Conservation (phyloP, 1,140 invertebrate species). For the Aphaenogaster ashmeadi region DNA sequence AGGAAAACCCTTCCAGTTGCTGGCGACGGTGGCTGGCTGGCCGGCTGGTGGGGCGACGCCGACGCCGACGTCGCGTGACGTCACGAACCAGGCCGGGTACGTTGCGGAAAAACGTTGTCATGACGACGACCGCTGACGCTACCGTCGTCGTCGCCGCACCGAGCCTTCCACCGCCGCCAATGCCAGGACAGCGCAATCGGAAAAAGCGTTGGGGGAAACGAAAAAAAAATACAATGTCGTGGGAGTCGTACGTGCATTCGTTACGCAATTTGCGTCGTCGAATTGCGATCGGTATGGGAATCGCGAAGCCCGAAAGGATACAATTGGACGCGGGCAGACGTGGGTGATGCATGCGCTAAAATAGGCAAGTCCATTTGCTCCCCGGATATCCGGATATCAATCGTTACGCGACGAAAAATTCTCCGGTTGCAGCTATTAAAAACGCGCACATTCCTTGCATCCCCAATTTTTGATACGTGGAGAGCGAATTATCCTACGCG, state of each 20-base stretch:
- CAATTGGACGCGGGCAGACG: conserved; percentile 10
- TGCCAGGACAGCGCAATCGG: conserved; percentile 58
- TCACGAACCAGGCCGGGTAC: conserved; percentile 83
- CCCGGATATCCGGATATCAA: conserved; percentile 4
- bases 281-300: neutral
- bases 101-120: conserved; percentile 84
- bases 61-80: conserved; percentile 78
- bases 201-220: conserved; percentile 28
- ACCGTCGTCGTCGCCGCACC: conserved; percentile 65
- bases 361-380: conserved; percentile 34
- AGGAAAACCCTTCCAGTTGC: conserved; percentile 65
- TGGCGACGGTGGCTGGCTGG: conserved; percentile 59
- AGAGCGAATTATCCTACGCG: neutral
- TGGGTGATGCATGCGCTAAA: conserved; percentile 14
- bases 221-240: neutral
- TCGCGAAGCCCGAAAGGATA: neutral
- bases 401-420: neutral
- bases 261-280: conserved; percentile 13
- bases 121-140: conserved; percentile 81
- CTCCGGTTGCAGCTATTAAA: neutral
- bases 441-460: neutral
- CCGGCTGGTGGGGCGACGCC: conserved; percentile 67
- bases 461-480: neutral
- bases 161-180: conserved; percentile 45
- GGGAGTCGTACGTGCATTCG: neutral